phyloP scores from a whole-genome alignment of 1,140 invertebrate species.

The Spodoptera litura region DNA sequence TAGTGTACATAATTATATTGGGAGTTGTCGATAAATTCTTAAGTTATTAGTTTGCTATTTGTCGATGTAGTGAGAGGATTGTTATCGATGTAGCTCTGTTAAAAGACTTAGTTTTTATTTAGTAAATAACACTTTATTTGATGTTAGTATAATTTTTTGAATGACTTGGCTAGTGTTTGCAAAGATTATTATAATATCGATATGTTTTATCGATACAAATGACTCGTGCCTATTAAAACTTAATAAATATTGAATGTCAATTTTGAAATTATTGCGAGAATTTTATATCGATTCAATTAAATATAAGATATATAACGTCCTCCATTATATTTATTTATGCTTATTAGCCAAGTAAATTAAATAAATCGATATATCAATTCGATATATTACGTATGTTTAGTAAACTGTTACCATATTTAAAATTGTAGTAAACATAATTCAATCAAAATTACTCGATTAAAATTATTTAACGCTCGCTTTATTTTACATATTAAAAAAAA shows the following conservation, averaged over 20 bases:
- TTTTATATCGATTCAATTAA: not conserved
- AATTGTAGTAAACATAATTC: too few relatives aligned
- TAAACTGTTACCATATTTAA: too few relatives aligned
- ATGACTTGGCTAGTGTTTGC: not conserved
- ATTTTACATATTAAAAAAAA: too few relatives aligned
- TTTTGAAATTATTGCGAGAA: not conserved
- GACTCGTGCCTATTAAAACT: not conserved
- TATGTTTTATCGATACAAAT: not conserved
- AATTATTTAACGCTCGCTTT: too few relatives aligned
- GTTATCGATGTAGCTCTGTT: slow-evolving; percentile 22
- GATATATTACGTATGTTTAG: too few relatives aligned
- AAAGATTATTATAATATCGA: not conserved
- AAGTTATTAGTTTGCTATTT: not conserved
- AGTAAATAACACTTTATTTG: not conserved
- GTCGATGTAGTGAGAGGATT: not conserved
- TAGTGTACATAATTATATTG: slow-evolving; percentile 12
- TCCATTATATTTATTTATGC: too few relatives aligned
- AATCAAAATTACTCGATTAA: too few relatives aligned
- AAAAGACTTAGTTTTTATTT: slow-evolving; percentile 24
- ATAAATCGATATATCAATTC: too few relatives aligned
- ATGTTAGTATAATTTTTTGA: too few relatives aligned
- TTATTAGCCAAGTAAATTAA: too few relatives aligned
- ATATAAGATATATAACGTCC: too few relatives aligned
- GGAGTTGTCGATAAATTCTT: slow-evolving; percentile 16
- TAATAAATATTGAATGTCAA: slow-evolving; percentile 4